phyloP scores from a whole-genome alignment of 2,113 vertebrate species.

The Dascyllus trimaculatus region DNA sequence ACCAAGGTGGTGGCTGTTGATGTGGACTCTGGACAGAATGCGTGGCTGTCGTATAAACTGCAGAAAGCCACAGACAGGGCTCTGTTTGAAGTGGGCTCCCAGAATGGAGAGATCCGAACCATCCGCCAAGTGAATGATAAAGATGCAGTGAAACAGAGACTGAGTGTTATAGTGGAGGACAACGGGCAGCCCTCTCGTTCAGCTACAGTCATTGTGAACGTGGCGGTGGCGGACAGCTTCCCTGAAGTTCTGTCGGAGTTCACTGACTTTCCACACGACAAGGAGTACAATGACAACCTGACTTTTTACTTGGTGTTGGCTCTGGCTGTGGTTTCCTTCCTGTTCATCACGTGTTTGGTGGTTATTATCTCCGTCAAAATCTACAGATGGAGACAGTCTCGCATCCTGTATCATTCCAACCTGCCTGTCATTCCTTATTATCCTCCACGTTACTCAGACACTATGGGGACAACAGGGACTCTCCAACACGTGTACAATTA shows the following conservation, averaged over 20 bases:
- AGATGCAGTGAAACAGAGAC: background rate
- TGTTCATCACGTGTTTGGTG: background rate
- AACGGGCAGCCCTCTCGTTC: conserved; percentile 5
- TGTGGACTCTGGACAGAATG: conserved; percentile 8
- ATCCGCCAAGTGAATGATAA: conserved; percentile 1
- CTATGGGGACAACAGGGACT: conserved; percentile 43
- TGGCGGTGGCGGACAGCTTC: conserved; percentile 5
- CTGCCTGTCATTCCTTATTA: conserved; percentile 66
- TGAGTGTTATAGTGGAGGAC: conserved; percentile 4
- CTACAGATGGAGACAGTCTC: conserved; percentile 17
- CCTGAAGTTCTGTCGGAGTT: conserved; percentile 6
- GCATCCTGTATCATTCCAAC: conserved; percentile 55
- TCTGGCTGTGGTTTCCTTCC: conserved; percentile 1
- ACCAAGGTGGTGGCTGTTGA: conserved; percentile 4
- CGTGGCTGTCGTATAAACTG: conserved; percentile 1
- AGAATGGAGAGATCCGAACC: background rate
- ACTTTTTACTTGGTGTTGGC: conserved; percentile 3
- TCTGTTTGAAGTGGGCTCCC: conserved; percentile 4
- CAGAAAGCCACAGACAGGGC: conserved; percentile 4
- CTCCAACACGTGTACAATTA: too few species aligned
- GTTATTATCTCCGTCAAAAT: conserved; percentile 1
- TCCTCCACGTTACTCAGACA: conserved; percentile 59
- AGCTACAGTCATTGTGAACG: conserved; percentile 1
- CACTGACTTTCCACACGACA: background rate
- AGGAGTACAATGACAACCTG: conserved; percentile 6